Percentiles rank a stretch among this genome's conserved stretches.
Conservation (phyloP, 2,797 vertebrate species). For the Limosa lapponica region DNA sequence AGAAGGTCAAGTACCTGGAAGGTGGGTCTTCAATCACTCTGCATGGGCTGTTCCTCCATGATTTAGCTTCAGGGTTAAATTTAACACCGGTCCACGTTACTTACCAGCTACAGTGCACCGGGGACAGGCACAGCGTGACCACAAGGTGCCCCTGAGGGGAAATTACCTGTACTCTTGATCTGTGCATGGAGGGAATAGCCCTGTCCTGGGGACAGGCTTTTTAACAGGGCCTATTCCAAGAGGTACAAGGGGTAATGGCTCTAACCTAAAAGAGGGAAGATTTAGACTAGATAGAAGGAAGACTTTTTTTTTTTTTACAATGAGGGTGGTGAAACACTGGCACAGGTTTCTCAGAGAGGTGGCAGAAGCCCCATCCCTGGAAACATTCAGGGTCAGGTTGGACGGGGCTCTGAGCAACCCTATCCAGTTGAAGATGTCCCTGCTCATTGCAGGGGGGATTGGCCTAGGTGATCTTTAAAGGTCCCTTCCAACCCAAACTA, state of each 20-base stretch:
- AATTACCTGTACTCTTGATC: neutral
- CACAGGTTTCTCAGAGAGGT: neutral
- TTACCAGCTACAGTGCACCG: no score
- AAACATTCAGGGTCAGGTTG: neutral
- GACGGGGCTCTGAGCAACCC: neutral
- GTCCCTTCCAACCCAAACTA: neutral
- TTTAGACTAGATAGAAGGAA: neutral
- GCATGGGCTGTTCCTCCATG: neutral
- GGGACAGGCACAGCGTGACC: neutral
- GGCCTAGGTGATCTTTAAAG: neutral
- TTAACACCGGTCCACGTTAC: neutral
- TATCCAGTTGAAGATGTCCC: neutral
- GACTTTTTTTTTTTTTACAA: neutral
- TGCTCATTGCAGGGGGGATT: neutral
- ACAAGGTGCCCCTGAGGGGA: fast-evolving
- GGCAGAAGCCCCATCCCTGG: neutral
- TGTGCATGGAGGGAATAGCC: neutral
- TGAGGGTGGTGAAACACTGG: neutral
- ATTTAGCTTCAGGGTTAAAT: neutral
- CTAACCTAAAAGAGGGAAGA: neutral
- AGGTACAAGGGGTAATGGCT: neutral
- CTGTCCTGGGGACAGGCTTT: neutral
- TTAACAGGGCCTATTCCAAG: neutral
- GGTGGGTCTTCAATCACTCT: neutral
- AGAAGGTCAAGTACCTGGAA: neutral